Percentiles rank a stretch among this genome's conserved stretches.
Evolutionary conservation across 2,888 invertebrate species (phyloP).

Genomic region (Acrocyrtus sp.): DNA sequence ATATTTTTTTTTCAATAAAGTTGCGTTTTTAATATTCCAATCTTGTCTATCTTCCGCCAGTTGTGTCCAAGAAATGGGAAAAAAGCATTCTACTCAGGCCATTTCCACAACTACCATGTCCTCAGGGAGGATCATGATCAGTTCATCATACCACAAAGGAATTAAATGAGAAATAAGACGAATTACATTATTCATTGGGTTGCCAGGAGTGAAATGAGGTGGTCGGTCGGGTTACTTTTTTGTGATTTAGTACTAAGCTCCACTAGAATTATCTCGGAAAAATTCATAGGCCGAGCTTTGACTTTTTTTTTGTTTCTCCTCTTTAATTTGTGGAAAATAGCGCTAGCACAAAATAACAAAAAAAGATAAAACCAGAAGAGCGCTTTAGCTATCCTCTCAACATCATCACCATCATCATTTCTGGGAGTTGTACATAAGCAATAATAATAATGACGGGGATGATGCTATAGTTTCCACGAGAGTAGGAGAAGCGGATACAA

Average conservation of each 20-base stretch:
- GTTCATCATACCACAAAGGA: too few species aligned
- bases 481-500: too few species aligned
- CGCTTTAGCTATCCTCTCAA: too few species aligned
- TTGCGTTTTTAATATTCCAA: too few species aligned
- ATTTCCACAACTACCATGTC: too few species aligned
- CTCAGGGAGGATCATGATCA: too few species aligned
- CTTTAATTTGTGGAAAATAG: constrained; percentile 33
- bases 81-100: too few species aligned
- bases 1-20: too few species aligned
- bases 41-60: too few species aligned
- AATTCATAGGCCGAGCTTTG: constrained; percentile 27
- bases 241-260: constrained; percentile 35
- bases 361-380: constrained; percentile 7
- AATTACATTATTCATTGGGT: constrained; percentile 39
- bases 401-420: constrained; percentile 20
- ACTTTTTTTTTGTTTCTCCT: constrained; percentile 29
- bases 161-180: constrained; percentile 44
- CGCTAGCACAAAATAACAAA: constrained; percentile 6
- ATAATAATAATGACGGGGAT: constrained; percentile 15
- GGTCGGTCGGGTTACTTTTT: constrained; percentile 41
- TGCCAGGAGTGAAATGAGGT: constrained; percentile 29
- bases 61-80: too few species aligned
- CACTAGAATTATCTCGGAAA: too few species aligned
- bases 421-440: constrained; percentile 15
- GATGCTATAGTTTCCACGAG: too few species aligned